Base-by-base conservation (phyloP, 2,888 invertebrate genomes). In the Phyto melanocephala region DNA sequence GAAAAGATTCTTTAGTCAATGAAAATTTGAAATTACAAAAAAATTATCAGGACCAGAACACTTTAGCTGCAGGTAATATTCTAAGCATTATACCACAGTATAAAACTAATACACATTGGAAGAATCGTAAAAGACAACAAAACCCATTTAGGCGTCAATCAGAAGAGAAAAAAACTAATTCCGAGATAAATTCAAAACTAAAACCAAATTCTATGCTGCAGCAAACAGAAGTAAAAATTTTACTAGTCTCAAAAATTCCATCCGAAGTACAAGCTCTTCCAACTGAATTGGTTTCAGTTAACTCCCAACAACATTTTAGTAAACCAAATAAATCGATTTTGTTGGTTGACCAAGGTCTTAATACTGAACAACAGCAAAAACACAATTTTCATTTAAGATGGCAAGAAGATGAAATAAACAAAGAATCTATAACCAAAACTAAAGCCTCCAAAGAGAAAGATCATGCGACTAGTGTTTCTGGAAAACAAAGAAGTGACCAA, bases 1-100 rank as follows among this genome's bases (percentile, higher is more conserved):
- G 47, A 1, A 65, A 75, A 17, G 24, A 47, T 37, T 75, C 63
- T 10, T 11, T 37, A 8, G 2, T 20, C 1, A 42, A 42, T 10
- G 35, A 52, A 6, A 68, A 24, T 17, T n/a, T 20, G 0, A 24
- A 58, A 3, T n/a, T 63, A 1, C 7, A 2, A 15, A 0, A 1
- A 6, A 75, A 60, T 15, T 17, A 35, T 17, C n/a, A 33, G 4
- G 58, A 72, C 37, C 71, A 79, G 15, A 79, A 72, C 40, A 33
- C 50, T 0, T 28, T 65, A 2, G 28, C 11, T 1, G 52, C 56
- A 1, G 65, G 11, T 22, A 65, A 79, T 15, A 28, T 58, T 50
- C 15, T 58, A 40, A 45, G 22, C 42, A 22, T 42, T 40, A 72
- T 54, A 6, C 50, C 40, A 11, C 58, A 42, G 24, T 3, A 40